Percentiles rank a stretch among this genome's conserved stretches.
Evolutionary conservation across 2,797 vertebrate genomes (phyloP).

Genomic region (Scarus forsteni): DNA sequence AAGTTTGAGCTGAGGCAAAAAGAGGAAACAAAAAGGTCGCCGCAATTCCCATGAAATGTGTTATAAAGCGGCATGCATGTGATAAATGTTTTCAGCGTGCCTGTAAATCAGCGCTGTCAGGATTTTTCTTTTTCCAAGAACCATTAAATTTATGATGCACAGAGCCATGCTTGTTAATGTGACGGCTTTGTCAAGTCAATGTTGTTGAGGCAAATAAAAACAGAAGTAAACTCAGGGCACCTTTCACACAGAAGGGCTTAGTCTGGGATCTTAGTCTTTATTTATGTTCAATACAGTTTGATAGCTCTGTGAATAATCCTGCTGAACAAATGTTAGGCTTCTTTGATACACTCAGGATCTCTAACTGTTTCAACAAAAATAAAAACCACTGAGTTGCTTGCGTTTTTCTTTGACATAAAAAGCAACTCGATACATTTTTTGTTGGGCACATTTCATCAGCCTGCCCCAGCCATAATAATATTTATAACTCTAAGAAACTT

Average conservation of each 20-base stretch:
- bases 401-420: too few species aligned
- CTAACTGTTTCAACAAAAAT: not conserved
- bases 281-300: constrained; percentile 17
- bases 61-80: constrained; percentile 1
- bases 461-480: too few species aligned
- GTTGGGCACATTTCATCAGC: too few species aligned
- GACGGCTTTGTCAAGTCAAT: constrained; percentile 7
- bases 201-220: not conserved
- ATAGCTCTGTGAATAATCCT: constrained; percentile 31
- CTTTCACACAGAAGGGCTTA: not conserved
- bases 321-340: constrained; percentile 15
- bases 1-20: constrained; percentile 2
- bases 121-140: not conserved
- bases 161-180: constrained; percentile 2
- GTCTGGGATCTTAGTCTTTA: not conserved
- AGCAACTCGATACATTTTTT: too few species aligned
- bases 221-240: not conserved
- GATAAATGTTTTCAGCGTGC: not conserved
- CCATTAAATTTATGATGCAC: constrained; percentile 11
- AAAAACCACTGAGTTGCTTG: not conserved
- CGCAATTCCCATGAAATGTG: constrained; percentile 21
- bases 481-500: too few species aligned
- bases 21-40: constrained; percentile 15
- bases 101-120: constrained; percentile 1
- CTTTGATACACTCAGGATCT: constrained; percentile 22